Evolutionary conservation across 2,113 vertebrate genomes (phyloP).

Genomic region (Psittacara wagleri): DNA sequence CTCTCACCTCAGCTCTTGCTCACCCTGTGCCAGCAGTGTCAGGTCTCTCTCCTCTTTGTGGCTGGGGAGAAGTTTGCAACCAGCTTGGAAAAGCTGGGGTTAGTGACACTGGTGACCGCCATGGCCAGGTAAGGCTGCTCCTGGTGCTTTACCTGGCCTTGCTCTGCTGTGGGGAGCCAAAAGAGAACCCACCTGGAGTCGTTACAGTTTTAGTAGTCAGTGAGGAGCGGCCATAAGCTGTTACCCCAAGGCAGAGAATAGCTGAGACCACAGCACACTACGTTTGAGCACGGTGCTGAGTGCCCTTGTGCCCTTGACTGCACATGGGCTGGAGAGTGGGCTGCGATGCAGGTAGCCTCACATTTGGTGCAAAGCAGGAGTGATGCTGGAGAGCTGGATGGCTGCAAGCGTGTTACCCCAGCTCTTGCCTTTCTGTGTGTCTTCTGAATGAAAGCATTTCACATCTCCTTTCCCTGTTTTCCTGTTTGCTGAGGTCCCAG

Average conservation of each 20-base stretch:
- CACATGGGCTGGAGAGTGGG: neutral
- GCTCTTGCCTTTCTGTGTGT: neutral
- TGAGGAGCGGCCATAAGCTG: fast-evolving
- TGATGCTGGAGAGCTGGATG: fast-evolving
- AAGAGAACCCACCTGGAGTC: neutral
- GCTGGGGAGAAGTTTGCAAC: neutral
- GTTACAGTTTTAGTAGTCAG: neutral
- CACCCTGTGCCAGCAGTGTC: neutral
- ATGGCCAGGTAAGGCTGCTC: neutral
- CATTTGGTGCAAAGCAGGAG: neutral
- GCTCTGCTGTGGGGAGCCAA: neutral
- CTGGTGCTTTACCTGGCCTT: neutral
- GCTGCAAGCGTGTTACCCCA: fast-evolving
- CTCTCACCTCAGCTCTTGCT: neutral
- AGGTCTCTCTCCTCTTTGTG: neutral
- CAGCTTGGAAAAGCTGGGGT: neutral
- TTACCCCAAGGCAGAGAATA: neutral
- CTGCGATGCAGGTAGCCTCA: neutral
- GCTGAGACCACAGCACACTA: neutral
- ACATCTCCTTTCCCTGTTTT: neutral
- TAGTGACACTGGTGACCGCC: neutral
- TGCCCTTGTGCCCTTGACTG: neutral
- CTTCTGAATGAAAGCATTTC: neutral
- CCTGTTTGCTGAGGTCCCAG: neutral
- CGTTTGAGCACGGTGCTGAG: neutral